A percentile compares a stretch with the other conserved stretches of the same genome.
phyloP scores from a whole-genome alignment of 2,888 invertebrate species.

The Synanthedon myopaeformis region DNA sequence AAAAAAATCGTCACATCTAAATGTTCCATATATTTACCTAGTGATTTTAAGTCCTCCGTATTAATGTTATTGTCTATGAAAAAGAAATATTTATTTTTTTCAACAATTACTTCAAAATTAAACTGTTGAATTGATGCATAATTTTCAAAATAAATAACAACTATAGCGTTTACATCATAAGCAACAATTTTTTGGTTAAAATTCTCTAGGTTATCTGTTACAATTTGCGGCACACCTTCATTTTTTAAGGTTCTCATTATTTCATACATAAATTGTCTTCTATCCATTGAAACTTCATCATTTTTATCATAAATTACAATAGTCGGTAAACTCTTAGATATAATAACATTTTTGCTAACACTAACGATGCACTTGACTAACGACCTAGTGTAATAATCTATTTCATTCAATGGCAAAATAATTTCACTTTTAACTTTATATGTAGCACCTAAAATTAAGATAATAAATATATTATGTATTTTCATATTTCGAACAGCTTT shows the following conservation, averaged over 20 bases:
- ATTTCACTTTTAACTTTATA: not conserved
- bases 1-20: too few species aligned
- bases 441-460: too few species aligned
- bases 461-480: too few species aligned
- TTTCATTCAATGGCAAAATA: not conserved
- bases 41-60: slow-evolving; percentile 13
- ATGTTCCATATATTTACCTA: too few species aligned
- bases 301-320: not conserved
- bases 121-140: slow-evolving; percentile 13
- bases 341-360: slow-evolving; percentile 1
- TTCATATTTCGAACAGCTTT: too few species aligned
- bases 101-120: slow-evolving; percentile 9
- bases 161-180: slow-evolving; percentile 8
- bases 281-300: not conserved
- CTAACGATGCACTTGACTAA: not conserved
- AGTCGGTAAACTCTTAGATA: slow-evolving; percentile 2
- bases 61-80: slow-evolving; percentile 21
- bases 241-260: slow-evolving; percentile 2
- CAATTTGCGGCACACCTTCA: not conserved
- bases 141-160: slow-evolving; percentile 16
- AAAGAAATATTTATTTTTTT: slow-evolving; percentile 21
- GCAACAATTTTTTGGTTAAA: slow-evolving; percentile 3
- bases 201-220: not conserved
- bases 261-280: not conserved
- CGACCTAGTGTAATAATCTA: slow-evolving; percentile 1